Evolutionary conservation across 2,888 invertebrate genomes (phyloP), one percentile per base, ranked within the genome.

Genomic region (Molorchus minor): DNA sequence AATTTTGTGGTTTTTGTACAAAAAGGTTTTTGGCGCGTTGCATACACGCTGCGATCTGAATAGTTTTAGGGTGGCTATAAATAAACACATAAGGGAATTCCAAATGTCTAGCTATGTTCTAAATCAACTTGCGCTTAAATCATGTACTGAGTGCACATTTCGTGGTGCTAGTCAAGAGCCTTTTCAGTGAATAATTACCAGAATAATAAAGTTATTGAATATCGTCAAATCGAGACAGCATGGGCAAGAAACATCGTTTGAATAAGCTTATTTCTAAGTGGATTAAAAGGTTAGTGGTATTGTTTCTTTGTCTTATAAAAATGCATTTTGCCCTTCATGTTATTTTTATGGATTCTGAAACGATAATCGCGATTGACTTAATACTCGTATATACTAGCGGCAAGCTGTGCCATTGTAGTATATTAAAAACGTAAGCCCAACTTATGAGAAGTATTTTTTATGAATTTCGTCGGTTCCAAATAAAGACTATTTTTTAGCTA

Each of bases 241-340:
- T 80, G 80, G 80, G 80, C 33, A 80, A 80, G 71, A 78, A 75
- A 62, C 74, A 77, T 51, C 74, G 79, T 61, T 67, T 80, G 62
- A 80, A 80, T 68, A 75, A 76, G 47, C 75, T 81, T 51, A 80
- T 81, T 56, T 76, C 75, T 17, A 79, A 79, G 71, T 81, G 81
- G 81, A 79, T 81, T 55, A 81, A 79, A 69, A 81, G 81, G 80
- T 81, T 70, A 54, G 68, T 54, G 25, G 25, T 25, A 25, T 25
- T 25, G 8, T n/a, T n/a, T n/a, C n/a, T n/a, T n/a, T n/a, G n/a
- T n/a, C n/a, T n/a, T n/a, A n/a, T n/a, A n/a, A n/a, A n/a, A n/a
- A n/a, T n/a, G n/a, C n/a, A n/a, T n/a, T n/a, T n/a, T n/a, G n/a
- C n/a, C n/a, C n/a, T n/a, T n/a, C n/a, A n/a, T n/a, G n/a, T n/a